Evolutionary conservation across 2,888 invertebrate species (phyloP), one percentile per base, ranked within the genome.

Genomic region (Desoria tigrina): DNA sequence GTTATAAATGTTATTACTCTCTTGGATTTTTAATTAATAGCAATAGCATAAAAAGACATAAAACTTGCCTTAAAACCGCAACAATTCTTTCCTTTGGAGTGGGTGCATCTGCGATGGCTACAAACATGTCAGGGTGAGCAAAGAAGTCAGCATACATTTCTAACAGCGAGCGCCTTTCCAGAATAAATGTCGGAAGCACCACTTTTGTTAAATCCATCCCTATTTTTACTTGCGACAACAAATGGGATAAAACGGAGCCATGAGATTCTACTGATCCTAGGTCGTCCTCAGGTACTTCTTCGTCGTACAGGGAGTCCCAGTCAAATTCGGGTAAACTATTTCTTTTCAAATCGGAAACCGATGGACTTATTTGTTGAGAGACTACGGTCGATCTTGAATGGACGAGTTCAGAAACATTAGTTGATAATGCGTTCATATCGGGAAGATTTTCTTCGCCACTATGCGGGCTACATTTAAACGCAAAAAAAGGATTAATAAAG

Each of bases 81-180:
- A 97, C 87, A 88, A 98, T 95, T 65, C 97, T 85, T 66, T 96
- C 95, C 71, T 85, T 85, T 0, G 96, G 90, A 42, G 89, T 89
- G 53, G 88, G 86, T 80, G 89, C 86, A 79, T 96, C 95, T 60
- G 92, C 90, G 83, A 97, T 94, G 80, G 94, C 94, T 81, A 61
- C 80, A 79, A 71, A 73, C 70, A 72, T 70, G 65, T 75, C 97
- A 0, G 99, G 97, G 84, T 99, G 99, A 14, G 99, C 96, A 83
- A 99, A 97, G 80, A 98, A 99, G 83, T 99, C 99, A 56, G 99
- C 98, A 81, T 97, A 99, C 99, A 99, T 99, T 84, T 99, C 99
- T 54, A 99, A 84, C 42, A 99, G 85, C 1, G 98, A 99, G 69
- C 99, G 87, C 80, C 95, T 86, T 81, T 99, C 99, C 77, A 99